Percentiles rank a stretch among this genome's conserved stretches.
Conservation (phyloP, 2,888 invertebrate genomes). For the Onthophagus sagittarius region DNA sequence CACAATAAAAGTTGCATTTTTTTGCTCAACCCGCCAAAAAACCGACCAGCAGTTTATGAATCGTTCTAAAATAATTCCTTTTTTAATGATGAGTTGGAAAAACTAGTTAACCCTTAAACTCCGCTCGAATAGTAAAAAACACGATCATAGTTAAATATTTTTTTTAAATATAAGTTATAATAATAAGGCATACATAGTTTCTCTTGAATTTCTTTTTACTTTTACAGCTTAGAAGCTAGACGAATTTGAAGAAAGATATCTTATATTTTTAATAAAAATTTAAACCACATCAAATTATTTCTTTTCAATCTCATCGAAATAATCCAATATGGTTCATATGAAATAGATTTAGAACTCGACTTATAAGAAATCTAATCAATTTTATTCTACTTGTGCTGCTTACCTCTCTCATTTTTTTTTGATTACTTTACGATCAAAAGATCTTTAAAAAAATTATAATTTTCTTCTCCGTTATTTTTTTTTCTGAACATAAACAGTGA, state of each 20-base stretch:
- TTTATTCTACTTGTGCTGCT: not conserved
- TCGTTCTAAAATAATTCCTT: not conserved
- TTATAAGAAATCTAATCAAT: not conserved
- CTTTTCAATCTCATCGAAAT: not conserved
- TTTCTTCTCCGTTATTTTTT: not conserved
- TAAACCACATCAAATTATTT: not conserved
- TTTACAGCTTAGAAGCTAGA: not conserved
- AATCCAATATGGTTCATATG: not conserved
- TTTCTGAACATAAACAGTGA: not conserved
- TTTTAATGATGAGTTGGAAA: not conserved
- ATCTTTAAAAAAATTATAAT: not conserved
- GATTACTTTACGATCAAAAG: not conserved
- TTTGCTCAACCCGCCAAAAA: not conserved
- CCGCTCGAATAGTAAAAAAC: not conserved
- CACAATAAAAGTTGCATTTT: constrained; percentile 37
- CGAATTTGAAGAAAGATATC: not conserved
- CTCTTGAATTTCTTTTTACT: constrained; percentile 1
- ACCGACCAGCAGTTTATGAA: not conserved
- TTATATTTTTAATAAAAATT: not conserved
- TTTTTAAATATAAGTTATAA: constrained; percentile 19
- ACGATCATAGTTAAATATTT: not conserved
- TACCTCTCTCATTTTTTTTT: not conserved
- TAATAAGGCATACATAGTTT: constrained; percentile 24
- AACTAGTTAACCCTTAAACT: not conserved
- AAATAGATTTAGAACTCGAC: constrained; percentile 2